Base-by-base conservation (phyloP, 2,797 vertebrate species). In the Dryobates pubescens region DNA sequence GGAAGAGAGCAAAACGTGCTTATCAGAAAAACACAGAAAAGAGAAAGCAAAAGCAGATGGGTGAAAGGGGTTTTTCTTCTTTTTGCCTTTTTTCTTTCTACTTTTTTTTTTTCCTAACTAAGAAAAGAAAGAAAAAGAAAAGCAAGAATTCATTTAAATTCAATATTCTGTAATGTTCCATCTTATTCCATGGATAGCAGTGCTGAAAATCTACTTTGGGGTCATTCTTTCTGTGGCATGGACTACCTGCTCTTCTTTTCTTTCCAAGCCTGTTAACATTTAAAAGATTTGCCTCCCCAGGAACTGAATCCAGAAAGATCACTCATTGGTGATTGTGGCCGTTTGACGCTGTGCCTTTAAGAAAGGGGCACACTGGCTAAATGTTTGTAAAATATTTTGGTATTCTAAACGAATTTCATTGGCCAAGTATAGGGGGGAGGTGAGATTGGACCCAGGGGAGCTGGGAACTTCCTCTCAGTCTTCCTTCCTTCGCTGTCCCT, bases 21-120 rank as follows among this genome's bases (percentile, higher is more conserved):
- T 34, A 27, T 10, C 93, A 91, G 83, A 93, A 95, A 94, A 96
- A 80, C 64, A 93, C 77, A 82, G 76, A 5, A 68, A 86, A 94
- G 76, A 62, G 16, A 58, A 49, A 91, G 23, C 32, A 87, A 82
- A 88, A 87, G 15, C 69, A 90, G 89, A 92, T 86, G 88, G 20
- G 51, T 45, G 71, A 61, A 87, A 59, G 1, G 24, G 19, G 72
- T 75, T 56, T 58, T 82, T 5, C 1, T 43, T 17, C 41, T 43
- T 43, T 17, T 43, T 43, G 14, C 13, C 16, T 43, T 43, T 43
- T 43, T 43, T 43, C 16, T 43, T 17, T 17, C 12, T 38, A 38
- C 38, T 38, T 38, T 16, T 17, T 17, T 53, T 53, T 13, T 26
- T 53, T 53, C 53, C 24, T 27, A 53, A 53, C 8, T 32, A 30